Base-by-base conservation (phyloP, 2,113 vertebrate species). In the Heliornis fulica region DNA sequence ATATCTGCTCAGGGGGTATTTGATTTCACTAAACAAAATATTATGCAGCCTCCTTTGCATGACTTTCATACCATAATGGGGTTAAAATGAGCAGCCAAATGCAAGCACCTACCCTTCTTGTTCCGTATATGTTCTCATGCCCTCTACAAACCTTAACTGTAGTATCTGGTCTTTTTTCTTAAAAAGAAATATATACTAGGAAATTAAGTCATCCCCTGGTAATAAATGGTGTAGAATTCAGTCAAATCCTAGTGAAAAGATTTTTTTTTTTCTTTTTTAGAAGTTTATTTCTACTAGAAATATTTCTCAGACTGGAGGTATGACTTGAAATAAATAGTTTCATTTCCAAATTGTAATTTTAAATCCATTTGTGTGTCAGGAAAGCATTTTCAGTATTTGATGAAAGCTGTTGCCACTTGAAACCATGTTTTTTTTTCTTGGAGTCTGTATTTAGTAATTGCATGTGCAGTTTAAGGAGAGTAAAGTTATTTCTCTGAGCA, bases 1-100 rank as follows among this genome's bases (percentile, higher is more conserved):
- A 85, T 66, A 11, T 9, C 87, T 94, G 78, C 89, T 89, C 66
- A 1, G 57, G 74, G 78, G 54, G 61, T 80, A 86, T 95, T 88
- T 83, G 69, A 9, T 96, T 96, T 96, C 90, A 63, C 83, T 89
- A 95, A 95, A 88, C 93, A 93, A 92, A 95, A 95, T 93, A 90
- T 80, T 96, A 70, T 81, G 91, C 65, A 50, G 21, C 59, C 59
- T 92, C 56, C 40, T 89, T 86, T 91, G 75, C 76, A 25, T 78
- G 93, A 38, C 80, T 85, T 88, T 85, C 50, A 32, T 78, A 70
- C 65, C 45, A 1, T 59, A n/a, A 13, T 13, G 68, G 79, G 18
- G n/a, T 78, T 95, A 43, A 79, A 94, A 89, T 13, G 91, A 78
- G 20, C 46, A 40, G 72, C 63, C 63, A 76, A 85, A 91, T 92